Conservation (phyloP, 2,113 vertebrate genomes). For the Orycteropus afer region DNA sequence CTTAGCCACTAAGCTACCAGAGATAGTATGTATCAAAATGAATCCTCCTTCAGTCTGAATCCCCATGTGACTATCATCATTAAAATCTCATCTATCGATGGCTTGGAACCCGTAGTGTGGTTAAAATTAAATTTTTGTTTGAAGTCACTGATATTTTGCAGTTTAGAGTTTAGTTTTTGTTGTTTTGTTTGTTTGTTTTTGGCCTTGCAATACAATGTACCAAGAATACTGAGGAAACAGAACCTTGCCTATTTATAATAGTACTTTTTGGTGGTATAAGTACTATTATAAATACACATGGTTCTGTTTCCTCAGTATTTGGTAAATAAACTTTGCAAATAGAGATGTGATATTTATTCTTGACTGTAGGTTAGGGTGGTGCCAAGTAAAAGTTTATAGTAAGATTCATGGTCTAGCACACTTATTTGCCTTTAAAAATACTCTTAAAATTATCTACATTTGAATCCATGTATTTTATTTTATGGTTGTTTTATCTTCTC, state of each 20-base stretch:
- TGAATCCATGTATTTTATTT: background rate
- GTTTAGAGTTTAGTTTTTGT: background rate
- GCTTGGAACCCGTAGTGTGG: background rate
- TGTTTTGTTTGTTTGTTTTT: background rate
- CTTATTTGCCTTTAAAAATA: background rate
- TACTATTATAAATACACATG: too few species aligned
- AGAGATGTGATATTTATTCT: background rate
- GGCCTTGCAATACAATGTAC: background rate
- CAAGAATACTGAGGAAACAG: too few species aligned
- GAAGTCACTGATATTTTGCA: background rate
- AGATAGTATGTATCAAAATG: background rate
- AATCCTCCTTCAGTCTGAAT: background rate
- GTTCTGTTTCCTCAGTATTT: background rate
- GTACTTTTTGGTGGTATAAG: too few species aligned
- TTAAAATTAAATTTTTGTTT: background rate
- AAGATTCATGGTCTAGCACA: background rate
- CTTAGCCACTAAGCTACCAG: too few species aligned
- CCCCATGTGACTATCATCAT: background rate
- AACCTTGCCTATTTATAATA: too few species aligned
- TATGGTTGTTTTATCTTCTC: background rate
- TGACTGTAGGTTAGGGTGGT: background rate
- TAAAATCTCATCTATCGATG: background rate
- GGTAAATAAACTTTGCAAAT: background rate
- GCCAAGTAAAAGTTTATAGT: background rate
- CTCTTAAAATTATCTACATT: background rate